Base-by-base conservation (phyloP, 2,888 invertebrate genomes). In the Adelognathus sp. region DNA sequence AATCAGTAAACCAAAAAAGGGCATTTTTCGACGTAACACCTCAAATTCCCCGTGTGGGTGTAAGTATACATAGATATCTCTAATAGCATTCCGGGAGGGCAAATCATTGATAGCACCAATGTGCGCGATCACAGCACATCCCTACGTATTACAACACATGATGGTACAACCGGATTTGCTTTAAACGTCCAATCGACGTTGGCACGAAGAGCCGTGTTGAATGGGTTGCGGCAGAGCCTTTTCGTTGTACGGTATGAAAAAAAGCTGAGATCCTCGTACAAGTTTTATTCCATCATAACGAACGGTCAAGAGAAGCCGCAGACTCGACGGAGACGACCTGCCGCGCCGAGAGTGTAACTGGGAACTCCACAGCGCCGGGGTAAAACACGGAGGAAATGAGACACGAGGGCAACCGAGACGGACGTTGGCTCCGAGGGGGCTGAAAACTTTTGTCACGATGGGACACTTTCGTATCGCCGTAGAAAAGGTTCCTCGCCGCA, bases 371-470 rank as follows among this genome's bases (percentile, higher is more conserved):
- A n/a, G n/a, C n/a, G n/a, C n/a, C 64, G 18, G 50, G 54, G 66
- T 33, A 44, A 73, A 76, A 74, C 76, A 67, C 76, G 64, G 72
- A 64, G 69, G 60, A 63, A 71, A 66, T 54, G 76, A 56, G 70
- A 72, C 54, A 58, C 50, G 41, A 50, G 41, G 61, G 76, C 66
- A 63, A 61, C 56, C 63, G 67, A 60, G 56, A 50, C 66, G 58
- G 56, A 52, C 67, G 33, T 14, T 2, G 64, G 69, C 72, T 76
- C 69, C 64, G 27, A 18, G 74, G 33, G 61, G 72, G 36, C 66
- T 73, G 72, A 58, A 79, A 79, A 79, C 63, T 81, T 81, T 81
- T 72, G 58, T 72, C 79, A 66, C 64, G 44, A 58, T 67, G 73
- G 69, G 60, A 78, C 60, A 66, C 70, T 78, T 69, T 70, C 54